Percentiles rank a stretch among this genome's conserved stretches.
phyloP scores from a whole-genome alignment of 1,140 invertebrate species.

The Agrypnia vestita region DNA sequence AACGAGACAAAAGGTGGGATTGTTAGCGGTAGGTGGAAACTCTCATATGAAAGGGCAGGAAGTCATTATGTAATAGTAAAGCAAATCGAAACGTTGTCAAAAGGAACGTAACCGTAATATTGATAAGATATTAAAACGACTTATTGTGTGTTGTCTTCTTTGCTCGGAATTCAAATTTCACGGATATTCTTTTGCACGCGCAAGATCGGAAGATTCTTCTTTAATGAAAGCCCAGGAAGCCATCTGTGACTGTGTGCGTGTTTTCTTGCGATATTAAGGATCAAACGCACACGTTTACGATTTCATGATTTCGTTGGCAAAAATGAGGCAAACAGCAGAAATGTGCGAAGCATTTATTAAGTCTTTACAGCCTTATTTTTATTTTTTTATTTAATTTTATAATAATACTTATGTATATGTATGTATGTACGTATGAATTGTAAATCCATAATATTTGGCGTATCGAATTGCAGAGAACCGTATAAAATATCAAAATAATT shows the following conservation, averaged over 20 bases:
- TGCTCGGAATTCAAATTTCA: background rate
- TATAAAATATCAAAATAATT: too few species aligned
- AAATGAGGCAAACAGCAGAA: too few species aligned
- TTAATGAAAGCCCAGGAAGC: conserved; percentile 31
- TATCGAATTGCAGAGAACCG: too few species aligned
- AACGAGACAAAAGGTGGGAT: conserved; percentile 61
- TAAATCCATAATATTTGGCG: too few species aligned
- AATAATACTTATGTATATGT: too few species aligned
- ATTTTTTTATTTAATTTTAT: too few species aligned
- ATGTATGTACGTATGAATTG: too few species aligned
- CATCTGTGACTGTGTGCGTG: conserved; percentile 36
- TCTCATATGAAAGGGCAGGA: conserved; percentile 46
- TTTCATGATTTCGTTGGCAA: too few species aligned
- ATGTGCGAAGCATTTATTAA: too few species aligned
- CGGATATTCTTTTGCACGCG: background rate
- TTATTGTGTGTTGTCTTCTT: background rate
- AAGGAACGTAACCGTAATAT: background rate
- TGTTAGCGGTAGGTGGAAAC: conserved; percentile 55
- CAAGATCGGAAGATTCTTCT: background rate
- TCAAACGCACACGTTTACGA: background rate
- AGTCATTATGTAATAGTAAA: conserved; percentile 31
- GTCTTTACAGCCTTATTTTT: too few species aligned
- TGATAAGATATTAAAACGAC: background rate
- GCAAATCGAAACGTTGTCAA: background rate
- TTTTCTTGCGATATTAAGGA: conserved; percentile 25